phyloP scores from a whole-genome alignment of 2,797 vertebrate species.

The Melanotaenia pygmaea region DNA sequence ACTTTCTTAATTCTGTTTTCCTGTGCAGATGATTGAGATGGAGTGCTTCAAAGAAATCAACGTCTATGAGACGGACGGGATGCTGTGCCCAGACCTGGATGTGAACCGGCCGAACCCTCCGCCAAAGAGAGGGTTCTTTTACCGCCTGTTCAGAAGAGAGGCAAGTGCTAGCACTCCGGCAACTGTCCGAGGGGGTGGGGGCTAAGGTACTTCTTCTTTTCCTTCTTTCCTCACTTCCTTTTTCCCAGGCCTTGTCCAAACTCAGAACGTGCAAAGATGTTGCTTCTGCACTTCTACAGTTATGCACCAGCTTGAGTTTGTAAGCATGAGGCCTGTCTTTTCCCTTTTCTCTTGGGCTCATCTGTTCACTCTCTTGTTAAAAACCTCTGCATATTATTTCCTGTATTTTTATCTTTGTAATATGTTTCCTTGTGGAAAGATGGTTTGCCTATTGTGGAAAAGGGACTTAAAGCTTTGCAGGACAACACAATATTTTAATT shows the following conservation, averaged over 20 bases:
- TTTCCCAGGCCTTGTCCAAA: slow-evolving; percentile 56
- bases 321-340: slow-evolving; percentile 33
- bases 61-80: slow-evolving; percentile 83
- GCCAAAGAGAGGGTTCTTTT: slow-evolving; percentile 90
- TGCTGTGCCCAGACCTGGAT: slow-evolving; percentile 80
- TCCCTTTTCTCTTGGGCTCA: background rate
- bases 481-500: background rate
- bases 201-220: slow-evolving; percentile 81
- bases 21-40: slow-evolving; percentile 92
- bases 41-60: slow-evolving; percentile 94
- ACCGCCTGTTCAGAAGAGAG: slow-evolving; percentile 89
- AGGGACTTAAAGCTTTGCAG: background rate
- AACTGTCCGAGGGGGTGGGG: slow-evolving; percentile 82
- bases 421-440: slow-evolving; percentile 5
- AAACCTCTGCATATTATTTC: background rate
- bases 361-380: background rate
- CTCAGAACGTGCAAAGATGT: slow-evolving; percentile 18
- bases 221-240: slow-evolving; percentile 54
- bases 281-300: background rate
- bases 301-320: slow-evolving; percentile 5
- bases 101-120: slow-evolving; percentile 79
- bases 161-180: slow-evolving; percentile 85
- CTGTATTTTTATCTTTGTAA: slow-evolving; percentile 9
- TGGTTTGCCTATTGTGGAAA: background rate
- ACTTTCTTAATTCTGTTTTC: background rate